A percentile compares a stretch with the other conserved stretches of the same genome.
phyloP scores from a whole-genome alignment of 2,797 vertebrate genomes.

The Lepus townsendii region DNA sequence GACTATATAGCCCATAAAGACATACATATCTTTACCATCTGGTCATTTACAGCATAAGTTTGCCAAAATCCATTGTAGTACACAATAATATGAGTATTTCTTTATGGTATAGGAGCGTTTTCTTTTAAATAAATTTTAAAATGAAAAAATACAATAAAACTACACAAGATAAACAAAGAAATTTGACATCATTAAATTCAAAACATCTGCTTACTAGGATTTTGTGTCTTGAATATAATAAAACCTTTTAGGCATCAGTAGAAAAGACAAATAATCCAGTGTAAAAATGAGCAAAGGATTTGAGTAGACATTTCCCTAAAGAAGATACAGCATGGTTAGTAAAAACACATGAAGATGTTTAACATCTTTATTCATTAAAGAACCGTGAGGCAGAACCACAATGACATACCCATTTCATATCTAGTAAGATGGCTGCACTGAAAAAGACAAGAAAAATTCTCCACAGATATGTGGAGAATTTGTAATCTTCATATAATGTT shows the following conservation, averaged over 20 bases:
- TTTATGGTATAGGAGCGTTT: not conserved
- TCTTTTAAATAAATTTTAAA: not conserved
- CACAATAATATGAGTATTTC: not conserved
- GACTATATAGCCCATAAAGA: not conserved
- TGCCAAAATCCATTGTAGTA: not conserved
- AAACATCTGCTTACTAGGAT: not conserved
- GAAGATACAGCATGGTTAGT: not conserved
- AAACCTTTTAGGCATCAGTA: not conserved
- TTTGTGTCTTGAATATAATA: not conserved
- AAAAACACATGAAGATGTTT: not conserved
- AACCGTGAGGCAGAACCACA: constrained; percentile 25
- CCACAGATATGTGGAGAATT: not conserved
- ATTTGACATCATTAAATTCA: constrained; percentile 14
- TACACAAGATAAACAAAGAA: not conserved
- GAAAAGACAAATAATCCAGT: not conserved
- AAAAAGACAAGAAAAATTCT: not conserved
- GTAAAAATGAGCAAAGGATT: constrained; percentile 4
- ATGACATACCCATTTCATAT: not conserved
- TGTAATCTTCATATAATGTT: not conserved
- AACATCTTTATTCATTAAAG: not conserved
- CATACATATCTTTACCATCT: not conserved
- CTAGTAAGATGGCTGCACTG: not conserved
- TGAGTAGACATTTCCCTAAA: not conserved
- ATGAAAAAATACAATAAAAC: not conserved
- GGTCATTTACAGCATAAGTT: not conserved